Evolutionary conservation across 2,888 invertebrate genomes (phyloP).

Genomic region (Nowickia ferox): DNA sequence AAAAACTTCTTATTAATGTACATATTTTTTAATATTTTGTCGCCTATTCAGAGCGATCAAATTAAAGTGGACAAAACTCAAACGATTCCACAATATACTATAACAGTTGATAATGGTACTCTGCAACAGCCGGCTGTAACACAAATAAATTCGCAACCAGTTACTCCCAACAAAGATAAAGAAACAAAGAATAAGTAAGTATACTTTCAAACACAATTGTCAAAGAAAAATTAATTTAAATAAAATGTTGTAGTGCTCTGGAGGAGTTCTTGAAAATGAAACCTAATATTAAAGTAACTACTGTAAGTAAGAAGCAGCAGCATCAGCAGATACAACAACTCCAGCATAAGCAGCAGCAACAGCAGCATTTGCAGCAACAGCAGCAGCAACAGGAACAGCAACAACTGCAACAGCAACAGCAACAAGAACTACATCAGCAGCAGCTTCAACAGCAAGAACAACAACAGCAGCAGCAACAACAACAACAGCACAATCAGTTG

Average conservation of each 20-base stretch:
- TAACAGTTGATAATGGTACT: conserved; percentile 80
- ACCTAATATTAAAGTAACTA: conserved; percentile 82
- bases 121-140: conserved; percentile 74
- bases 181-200: conserved; percentile 81
- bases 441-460: conserved; percentile 72
- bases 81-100: conserved; percentile 81
- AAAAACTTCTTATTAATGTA: neutral
- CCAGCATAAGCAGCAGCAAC: conserved; percentile 68
- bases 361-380: conserved; percentile 69
- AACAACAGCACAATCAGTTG: conserved; percentile 75
- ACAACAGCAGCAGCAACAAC: conserved; percentile 74
- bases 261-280: conserved; percentile 82
- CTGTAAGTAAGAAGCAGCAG: conserved; percentile 74
- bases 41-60: conserved; percentile 37
- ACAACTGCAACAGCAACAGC: conserved; percentile 65
- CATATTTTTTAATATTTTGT: neutral
- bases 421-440: conserved; percentile 64
- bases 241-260: conserved; percentile 75
- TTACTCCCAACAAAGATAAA: conserved; percentile 77
- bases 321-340: conserved; percentile 65
- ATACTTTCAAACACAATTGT: neutral
- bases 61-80: conserved; percentile 73
- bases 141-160: conserved; percentile 42
- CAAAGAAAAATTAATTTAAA: neutral
- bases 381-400: conserved; percentile 72